Evolutionary conservation across 2,113 vertebrate species (phyloP).

Genomic region (Axis porcinus): DNA sequence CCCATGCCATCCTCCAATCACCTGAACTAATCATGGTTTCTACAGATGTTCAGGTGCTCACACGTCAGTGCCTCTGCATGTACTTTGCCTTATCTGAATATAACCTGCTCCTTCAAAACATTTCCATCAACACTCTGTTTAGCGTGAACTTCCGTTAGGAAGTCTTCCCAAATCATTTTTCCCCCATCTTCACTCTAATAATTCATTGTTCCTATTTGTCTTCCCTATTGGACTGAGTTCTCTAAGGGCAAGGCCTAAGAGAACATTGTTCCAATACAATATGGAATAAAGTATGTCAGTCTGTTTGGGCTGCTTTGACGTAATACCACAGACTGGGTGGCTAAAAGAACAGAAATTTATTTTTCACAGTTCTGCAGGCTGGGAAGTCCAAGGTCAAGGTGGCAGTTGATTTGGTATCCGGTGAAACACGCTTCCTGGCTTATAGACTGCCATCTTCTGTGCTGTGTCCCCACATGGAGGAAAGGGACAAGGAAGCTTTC

Average conservation of each 20-base stretch:
- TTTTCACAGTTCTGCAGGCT: background rate
- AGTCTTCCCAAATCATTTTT: background rate
- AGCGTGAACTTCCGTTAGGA: background rate
- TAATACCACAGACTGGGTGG: background rate
- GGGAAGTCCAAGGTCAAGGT: background rate
- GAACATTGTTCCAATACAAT: background rate
- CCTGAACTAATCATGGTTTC: background rate
- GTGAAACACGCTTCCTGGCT: background rate
- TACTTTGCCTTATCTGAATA: background rate
- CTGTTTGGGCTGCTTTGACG: background rate
- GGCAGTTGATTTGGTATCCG: background rate
- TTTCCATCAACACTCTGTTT: background rate
- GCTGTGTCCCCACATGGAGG: background rate
- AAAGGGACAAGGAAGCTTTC: background rate
- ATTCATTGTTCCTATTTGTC: background rate
- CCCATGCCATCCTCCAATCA: background rate
- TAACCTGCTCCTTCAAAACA: background rate
- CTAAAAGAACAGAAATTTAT: background rate
- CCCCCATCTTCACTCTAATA: background rate
- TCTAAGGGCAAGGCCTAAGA: background rate
- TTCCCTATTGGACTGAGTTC: background rate
- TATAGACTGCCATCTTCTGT: background rate
- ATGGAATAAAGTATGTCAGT: background rate
- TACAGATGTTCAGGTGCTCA: background rate
- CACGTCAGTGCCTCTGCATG: rapidly evolving